Percentiles rank a stretch among this genome's conserved stretches.
Evolutionary conservation across 2,113 vertebrate species (phyloP).

Genomic region (Coryphaenoides rupestris): DNA sequence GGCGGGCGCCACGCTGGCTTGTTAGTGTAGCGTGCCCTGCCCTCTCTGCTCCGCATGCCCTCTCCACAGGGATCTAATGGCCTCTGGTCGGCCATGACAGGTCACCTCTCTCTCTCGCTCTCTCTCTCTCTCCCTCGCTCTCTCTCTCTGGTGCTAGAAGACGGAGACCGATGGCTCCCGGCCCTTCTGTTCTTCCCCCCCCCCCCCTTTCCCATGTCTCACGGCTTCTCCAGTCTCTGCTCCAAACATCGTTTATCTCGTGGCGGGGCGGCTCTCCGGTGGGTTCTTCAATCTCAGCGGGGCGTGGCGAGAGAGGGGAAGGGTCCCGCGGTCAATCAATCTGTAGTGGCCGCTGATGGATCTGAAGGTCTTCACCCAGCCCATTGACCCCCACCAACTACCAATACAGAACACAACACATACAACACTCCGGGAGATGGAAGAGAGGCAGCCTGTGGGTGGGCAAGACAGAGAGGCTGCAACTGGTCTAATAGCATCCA

Average conservation of each 20-base stretch:
- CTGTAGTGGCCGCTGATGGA: too few relatives aligned
- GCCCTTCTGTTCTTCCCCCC: constrained; percentile 34
- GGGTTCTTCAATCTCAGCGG: constrained; percentile 8
- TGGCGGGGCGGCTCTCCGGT: constrained; percentile 11
- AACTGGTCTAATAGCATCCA: too few relatives aligned
- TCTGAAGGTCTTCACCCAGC: too few relatives aligned
- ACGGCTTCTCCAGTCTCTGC: constrained; percentile 21
- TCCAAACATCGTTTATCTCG: constrained; percentile 32
- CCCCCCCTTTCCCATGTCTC: constrained; percentile 27
- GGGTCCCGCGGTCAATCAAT: too few relatives aligned
- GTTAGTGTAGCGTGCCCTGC: background rate
- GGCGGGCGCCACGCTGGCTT: too few relatives aligned
- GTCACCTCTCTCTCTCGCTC: constrained; percentile 17
- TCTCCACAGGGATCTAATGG: constrained; percentile 13
- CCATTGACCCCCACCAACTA: too few relatives aligned
- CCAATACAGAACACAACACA: too few relatives aligned
- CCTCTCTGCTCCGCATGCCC: constrained; percentile 32
- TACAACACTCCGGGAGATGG: too few relatives aligned
- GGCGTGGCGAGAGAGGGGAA: constrained; percentile 10
- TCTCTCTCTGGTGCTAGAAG: constrained; percentile 10
- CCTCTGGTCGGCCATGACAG: constrained; percentile 38
- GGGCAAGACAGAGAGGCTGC: too few relatives aligned
- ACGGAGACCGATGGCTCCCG: constrained; percentile 24
- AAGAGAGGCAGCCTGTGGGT: too few relatives aligned
- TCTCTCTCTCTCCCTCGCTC: background rate